Base-by-base conservation (phyloP, 1,140 invertebrate genomes). In the Calephelis nemesis region DNA sequence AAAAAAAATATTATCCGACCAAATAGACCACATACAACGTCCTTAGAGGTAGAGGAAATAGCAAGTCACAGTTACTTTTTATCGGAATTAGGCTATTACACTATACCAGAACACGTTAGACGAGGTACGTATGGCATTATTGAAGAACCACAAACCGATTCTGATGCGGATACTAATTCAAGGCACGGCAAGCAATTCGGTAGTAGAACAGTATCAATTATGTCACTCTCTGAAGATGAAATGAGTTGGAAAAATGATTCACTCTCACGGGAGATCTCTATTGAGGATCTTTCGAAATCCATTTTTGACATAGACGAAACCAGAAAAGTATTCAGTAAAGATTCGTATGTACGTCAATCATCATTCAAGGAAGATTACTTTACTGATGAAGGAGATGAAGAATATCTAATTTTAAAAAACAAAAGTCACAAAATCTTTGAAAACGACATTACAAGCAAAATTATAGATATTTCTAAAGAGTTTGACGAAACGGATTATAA, bases 191-290 rank as follows among this genome's bases (percentile, higher is more conserved):
- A 82, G 73, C 74, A 92, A 12, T 73, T 74, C 12, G 79, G 91
- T 0, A 93, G 92, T 77, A 91, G 94, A 72, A 93, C 93, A 5
- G 83, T 95, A 13, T 95, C 94, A 0, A 95, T 95, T 6, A 92
- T 93, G 30, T 95, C 94, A 0, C 84, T 94, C 10, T 94, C 94
- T 0, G 94, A 95, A 78, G 94, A 95, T 70, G 94, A 95, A 45
- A 92, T 91, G 62, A 94, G 92, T 1, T 83, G 92, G 74, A 93
- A 93, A 58, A 93, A 91, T 19, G 90, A 87, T 63, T 82, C 88
- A n/a, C 79, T 94, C 15, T 94, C 94, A 1, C 82, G 93, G 47
- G 93, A 94, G 72, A 89, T 94, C 39, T 94, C 93, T 40, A 89
- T 92, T 47, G 93, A 94, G 68, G 93, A 94, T 69, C 76, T 91